phyloP scores from a whole-genome alignment of 2,113 vertebrate species.

The Nothoprocta pentlandii region DNA sequence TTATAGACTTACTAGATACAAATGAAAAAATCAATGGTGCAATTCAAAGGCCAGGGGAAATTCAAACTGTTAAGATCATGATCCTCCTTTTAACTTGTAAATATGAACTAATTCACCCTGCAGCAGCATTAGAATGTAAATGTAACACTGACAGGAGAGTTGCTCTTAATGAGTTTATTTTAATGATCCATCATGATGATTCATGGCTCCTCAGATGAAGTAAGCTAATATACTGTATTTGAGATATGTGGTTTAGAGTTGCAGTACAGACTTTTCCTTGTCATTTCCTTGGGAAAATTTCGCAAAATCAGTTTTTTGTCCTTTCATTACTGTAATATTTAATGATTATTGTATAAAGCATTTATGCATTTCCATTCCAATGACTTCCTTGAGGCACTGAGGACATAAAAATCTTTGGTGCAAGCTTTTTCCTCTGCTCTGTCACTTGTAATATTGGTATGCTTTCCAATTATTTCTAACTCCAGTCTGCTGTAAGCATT shows the following conservation, averaged over 20 bases:
- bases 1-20: not conserved
- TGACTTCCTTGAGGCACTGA: not conserved
- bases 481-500: not conserved
- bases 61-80: not conserved
- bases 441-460: not conserved
- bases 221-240: not conserved
- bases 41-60: not conserved
- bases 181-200: not conserved
- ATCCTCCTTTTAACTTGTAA: not conserved
- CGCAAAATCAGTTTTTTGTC: not conserved
- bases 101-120: not conserved
- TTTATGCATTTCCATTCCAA: not conserved
- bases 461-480: constrained; percentile 16
- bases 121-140: not conserved
- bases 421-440: not conserved
- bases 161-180: not conserved
- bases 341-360: not conserved
- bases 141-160: not conserved
- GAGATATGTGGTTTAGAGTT: not conserved
- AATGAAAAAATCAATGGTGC: not conserved
- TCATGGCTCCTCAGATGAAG: not conserved
- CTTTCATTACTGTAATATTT: not conserved
- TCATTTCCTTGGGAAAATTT: not conserved
- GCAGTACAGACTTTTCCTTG: rapidly evolving
- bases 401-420: not conserved